Evolutionary conservation across 1,140 invertebrate species (phyloP).

Genomic region (Planococcus citri): DNA sequence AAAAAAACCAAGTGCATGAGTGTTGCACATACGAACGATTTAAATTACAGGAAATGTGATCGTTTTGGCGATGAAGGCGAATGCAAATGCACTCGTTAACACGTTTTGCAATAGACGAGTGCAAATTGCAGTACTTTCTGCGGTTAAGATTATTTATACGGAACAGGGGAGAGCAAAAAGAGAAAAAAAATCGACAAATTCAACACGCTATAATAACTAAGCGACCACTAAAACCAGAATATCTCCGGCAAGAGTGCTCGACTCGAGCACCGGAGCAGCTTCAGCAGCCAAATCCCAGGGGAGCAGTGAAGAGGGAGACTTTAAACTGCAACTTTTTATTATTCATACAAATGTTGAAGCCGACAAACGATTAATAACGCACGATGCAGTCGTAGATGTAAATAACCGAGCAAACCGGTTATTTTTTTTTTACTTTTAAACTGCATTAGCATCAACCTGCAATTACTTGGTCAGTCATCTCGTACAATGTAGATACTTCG

Average conservation of each 20-base stretch:
- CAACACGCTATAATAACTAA: background rate
- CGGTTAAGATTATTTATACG: background rate
- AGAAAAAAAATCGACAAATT: background rate
- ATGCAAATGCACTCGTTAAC: background rate
- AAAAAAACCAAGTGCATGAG: background rate
- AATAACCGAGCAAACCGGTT: background rate
- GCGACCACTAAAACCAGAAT: background rate
- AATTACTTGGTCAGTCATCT: background rate
- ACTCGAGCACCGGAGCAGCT: too few relatives aligned
- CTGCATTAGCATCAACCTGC: slow-evolving; percentile 1
- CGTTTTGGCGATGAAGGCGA: too few relatives aligned
- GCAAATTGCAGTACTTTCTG: background rate
- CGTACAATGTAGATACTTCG: background rate
- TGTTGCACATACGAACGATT: background rate
- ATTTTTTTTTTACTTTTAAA: background rate
- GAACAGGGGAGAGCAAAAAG: too few relatives aligned
- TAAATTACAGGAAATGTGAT: background rate
- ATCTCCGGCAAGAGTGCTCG: background rate
- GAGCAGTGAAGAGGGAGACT: too few relatives aligned
- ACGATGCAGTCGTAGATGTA: background rate
- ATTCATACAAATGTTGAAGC: background rate
- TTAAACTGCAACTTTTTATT: slow-evolving; percentile 1
- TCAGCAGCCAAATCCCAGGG: too few relatives aligned
- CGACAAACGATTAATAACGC: background rate
- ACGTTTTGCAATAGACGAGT: background rate